These are phyloP conservation scores for Oryzias dopingdopingensis DNA, from an alignment of 2,797 vertebrate genomes.

Conservation along the genomic window DNA sequence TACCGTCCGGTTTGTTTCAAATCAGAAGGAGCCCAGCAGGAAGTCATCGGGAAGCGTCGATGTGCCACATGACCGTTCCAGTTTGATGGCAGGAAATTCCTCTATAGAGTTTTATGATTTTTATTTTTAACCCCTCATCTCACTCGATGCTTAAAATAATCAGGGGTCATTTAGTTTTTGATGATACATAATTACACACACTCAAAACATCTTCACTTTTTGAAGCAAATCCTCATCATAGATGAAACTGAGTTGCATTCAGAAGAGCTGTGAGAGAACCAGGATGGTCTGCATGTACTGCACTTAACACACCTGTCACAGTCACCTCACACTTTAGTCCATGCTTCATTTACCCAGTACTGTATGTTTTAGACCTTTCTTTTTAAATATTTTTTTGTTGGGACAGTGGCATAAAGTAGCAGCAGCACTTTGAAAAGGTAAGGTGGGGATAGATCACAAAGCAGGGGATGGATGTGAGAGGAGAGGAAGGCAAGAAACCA, in stretches of 20 bases:
- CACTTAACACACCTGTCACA: conserved; percentile 82
- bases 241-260: conserved; percentile 73
- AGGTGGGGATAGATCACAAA: conserved; percentile 77
- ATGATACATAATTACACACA: conserved; percentile 55
- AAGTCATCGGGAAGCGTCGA: conserved; percentile 59
- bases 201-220: conserved; percentile 55
- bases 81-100: conserved; percentile 48
- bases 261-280: conserved; percentile 49
- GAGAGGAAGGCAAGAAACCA: conserved; percentile 23
- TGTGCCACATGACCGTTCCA: conserved; percentile 58
- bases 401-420: conserved; percentile 58
- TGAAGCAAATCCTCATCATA: conserved; percentile 72
- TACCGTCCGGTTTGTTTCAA: conserved; percentile 5
- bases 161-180: conserved; percentile 66
- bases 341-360: conserved; percentile 89
- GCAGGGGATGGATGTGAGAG: conserved; percentile 84
- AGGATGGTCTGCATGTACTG: conserved; percentile 60
- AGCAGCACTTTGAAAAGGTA: conserved; percentile 89
- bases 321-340: conserved; percentile 75
- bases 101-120: conserved; percentile 74
- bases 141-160: conserved; percentile 63
- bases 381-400: conserved; percentile 16
- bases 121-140: conserved; percentile 31
- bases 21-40: conserved; percentile 20
- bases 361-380: conserved; percentile 84